Evolutionary conservation across 37 sponge, comb jelly and placozoan genomes (phyloP).

Genomic region (Aphrocallistes beatrix): DNA sequence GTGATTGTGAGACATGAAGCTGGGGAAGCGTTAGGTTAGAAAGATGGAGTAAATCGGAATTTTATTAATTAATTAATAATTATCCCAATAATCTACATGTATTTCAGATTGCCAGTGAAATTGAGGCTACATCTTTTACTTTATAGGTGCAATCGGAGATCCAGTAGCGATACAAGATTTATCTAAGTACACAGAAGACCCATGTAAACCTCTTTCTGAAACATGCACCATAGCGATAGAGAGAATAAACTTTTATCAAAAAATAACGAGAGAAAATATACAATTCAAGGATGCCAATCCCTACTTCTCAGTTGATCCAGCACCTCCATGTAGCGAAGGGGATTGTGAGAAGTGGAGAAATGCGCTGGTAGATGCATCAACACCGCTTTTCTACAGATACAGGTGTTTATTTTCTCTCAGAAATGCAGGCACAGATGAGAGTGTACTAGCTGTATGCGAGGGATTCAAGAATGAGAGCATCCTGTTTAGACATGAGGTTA

Average conservation of each 20-base stretch:
- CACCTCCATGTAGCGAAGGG: constrained; percentile 63
- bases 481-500: constrained; percentile 81
- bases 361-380: constrained; percentile 32
- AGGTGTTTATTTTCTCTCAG: constrained; percentile 86
- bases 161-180: constrained; percentile 23
- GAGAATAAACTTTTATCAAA: constrained; percentile 38
- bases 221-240: constrained; percentile 73
- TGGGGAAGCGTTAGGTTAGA: constrained; percentile 74
- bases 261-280: constrained; percentile 18
- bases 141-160: constrained; percentile 59
- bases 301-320: constrained; percentile 86
- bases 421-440: constrained; percentile 48
- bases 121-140: too few relatives aligned
- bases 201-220: constrained; percentile 52
- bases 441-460: constrained; percentile 42
- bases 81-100: too few relatives aligned
- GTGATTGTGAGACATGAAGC: constrained; percentile 87
- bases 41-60: constrained; percentile 20
- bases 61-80: neutral
- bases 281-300: constrained; percentile 38
- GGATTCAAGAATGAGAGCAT: constrained; percentile 64
- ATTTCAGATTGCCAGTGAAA: too few relatives aligned
- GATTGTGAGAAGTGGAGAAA: constrained; percentile 36
- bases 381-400: constrained; percentile 65
- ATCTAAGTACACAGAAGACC: constrained; percentile 34